A percentile compares a stretch with the other conserved stretches of the same genome.
Conservation (phyloP, 2,113 vertebrate species). For the Xiphophorus maculatus region DNA sequence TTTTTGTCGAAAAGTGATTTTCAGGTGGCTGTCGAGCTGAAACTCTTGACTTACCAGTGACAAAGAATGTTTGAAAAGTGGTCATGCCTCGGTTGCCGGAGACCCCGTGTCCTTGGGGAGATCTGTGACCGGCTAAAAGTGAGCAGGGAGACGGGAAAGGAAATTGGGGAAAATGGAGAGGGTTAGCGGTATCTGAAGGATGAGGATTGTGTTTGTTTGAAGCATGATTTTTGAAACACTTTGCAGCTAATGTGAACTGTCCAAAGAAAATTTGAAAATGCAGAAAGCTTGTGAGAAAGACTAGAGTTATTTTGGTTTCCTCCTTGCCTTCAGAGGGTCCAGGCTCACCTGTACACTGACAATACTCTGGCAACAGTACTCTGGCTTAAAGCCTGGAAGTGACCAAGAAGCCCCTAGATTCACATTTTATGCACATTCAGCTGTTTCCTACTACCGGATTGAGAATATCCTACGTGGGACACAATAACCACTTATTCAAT, state of each 20-base stretch:
- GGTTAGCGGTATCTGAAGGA: conserved; percentile 20
- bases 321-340: conserved; percentile 54
- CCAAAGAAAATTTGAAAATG: conserved; percentile 43
- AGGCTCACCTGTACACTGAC: conserved; percentile 57
- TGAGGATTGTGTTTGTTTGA: conserved; percentile 32
- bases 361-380: conserved; percentile 48
- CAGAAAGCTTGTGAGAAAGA: conserved; percentile 35
- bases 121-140: conserved; percentile 69
- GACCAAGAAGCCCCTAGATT: neutral
- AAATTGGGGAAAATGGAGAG: conserved; percentile 58
- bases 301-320: conserved; percentile 54
- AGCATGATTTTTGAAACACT: conserved; percentile 18
- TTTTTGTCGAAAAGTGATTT: conserved; percentile 61
- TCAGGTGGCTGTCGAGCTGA: conserved; percentile 48
- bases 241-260: conserved; percentile 44
- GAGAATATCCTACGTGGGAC: too few relatives aligned
- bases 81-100: conserved; percentile 72
- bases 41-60: conserved; percentile 58
- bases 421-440: neutral
- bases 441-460: too few relatives aligned
- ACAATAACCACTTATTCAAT: too few relatives aligned
- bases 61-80: conserved; percentile 64
- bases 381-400: conserved; percentile 23
- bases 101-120: conserved; percentile 63
- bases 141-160: conserved; percentile 68